phyloP scores from a whole-genome alignment of 2,113 vertebrate genomes.

The Leucoraja erinaceus region DNA sequence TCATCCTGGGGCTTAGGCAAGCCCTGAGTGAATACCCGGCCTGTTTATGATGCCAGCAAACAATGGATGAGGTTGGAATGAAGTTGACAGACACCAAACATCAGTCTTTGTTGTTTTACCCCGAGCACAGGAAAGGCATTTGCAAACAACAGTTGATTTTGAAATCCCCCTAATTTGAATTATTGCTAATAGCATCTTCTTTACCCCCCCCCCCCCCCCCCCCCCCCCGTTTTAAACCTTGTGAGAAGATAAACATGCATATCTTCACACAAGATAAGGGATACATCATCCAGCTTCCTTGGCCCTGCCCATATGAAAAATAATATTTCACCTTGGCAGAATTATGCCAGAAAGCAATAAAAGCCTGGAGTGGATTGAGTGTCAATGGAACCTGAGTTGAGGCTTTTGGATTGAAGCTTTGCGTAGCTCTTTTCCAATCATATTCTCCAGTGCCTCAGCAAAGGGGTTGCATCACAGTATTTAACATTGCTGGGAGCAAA shows the following conservation, averaged over 20 bases:
- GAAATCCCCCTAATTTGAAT: conserved; percentile 58
- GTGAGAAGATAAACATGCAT: conserved; percentile 58
- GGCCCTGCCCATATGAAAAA: conserved; percentile 55
- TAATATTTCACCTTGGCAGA: neutral
- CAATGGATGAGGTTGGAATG: conserved; percentile 62
- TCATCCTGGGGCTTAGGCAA: conserved; percentile 62
- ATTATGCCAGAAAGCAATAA: conserved; percentile 42
- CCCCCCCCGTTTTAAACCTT: conserved; percentile 50
- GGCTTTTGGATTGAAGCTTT: conserved; percentile 47
- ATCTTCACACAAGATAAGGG: conserved; percentile 46
- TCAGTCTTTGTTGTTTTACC: conserved; percentile 54
- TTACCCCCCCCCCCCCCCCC: too few relatives aligned
- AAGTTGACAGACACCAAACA: conserved; percentile 60
- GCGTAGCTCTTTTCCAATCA: conserved; percentile 56
- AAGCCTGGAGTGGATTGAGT: conserved; percentile 44
- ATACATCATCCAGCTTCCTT: conserved; percentile 49
- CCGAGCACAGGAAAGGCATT: conserved; percentile 60
- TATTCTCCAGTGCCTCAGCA: conserved; percentile 60
- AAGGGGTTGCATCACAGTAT: conserved; percentile 58
- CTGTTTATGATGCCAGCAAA: conserved; percentile 51
- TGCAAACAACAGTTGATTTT: conserved; percentile 61
- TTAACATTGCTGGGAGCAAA: conserved; percentile 68
- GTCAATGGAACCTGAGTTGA: conserved; percentile 12
- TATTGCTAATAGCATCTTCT: conserved; percentile 77
- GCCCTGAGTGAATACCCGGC: conserved; percentile 54